Base-by-base conservation (phyloP, 2,113 vertebrate species). In the Zosterops pallidus region DNA sequence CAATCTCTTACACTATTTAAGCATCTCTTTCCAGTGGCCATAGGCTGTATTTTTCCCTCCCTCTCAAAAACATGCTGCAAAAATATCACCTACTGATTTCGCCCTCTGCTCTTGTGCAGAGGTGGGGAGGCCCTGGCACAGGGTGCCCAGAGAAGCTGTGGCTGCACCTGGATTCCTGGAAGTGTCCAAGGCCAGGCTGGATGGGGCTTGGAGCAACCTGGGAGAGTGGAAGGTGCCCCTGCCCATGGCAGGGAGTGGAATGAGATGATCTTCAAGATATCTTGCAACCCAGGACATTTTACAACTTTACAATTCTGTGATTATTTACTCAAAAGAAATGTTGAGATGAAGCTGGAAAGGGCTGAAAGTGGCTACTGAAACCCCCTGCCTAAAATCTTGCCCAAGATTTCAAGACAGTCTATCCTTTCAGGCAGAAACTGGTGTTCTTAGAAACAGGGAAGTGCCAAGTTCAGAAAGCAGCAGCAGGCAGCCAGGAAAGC, bases 181-280 rank as follows among this genome's bases (percentile, higher is more conserved):
- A 59, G 22, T 24, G 26, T 20, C 31, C 52, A 26, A 37, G 26
- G 31, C 31, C 50, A 74, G 31, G 68, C 0, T 65, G 44, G 44
- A 65, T 0, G 0, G 17, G 25, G 21, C 29, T 49, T 56, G 49
- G 50, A 80, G 44, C 26, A 33, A 0, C 26, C 37, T 44, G 59
- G 22, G 12, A 0, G 4, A 28, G 35, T 12, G 67, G 35, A 7
- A 57, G 14, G 18, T 37, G 42, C 19, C 26, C 18, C 35, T 37
- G 50, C 14, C 41, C 31, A 9, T 11, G 26, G 14, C 50, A 72
- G 49, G 17, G 13, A 3, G 11, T 8, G 5, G 35, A 17, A 57
- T 14, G 15, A 49, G 44, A 46, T 24, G 33, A 33, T 37, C 26
- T 28, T 59, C 39, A 72, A 65, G 33, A 4, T n/a, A 44, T 3